These are phyloP conservation scores for Lophotriccus pileatus DNA, from an alignment of 2,797 vertebrate genomes.

Conservation along the genomic window DNA sequence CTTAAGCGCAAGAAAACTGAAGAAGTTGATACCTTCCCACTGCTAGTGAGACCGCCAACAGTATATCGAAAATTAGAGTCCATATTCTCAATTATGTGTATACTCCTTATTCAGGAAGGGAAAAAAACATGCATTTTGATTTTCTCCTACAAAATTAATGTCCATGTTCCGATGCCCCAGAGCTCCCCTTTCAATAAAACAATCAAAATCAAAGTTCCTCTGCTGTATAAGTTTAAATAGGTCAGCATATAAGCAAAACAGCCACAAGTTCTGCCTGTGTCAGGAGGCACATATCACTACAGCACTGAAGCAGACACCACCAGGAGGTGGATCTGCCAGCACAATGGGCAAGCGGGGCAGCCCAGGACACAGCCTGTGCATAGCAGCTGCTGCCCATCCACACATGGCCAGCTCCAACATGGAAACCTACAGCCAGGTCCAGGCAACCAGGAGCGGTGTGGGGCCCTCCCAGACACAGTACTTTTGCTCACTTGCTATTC, in stretches of 20 bases:
- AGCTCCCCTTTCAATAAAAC: background rate
- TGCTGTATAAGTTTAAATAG: background rate
- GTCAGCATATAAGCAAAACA: background rate
- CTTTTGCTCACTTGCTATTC: background rate
- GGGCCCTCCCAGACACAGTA: accelerated
- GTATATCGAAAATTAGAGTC: background rate
- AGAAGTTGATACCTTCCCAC: background rate
- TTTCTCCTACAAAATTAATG: background rate
- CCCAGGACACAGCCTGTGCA: background rate
- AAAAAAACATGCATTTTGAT: background rate
- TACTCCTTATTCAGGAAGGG: background rate
- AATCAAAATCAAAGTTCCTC: background rate
- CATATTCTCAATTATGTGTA: background rate
- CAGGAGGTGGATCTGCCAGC: background rate
- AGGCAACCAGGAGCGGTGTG: background rate
- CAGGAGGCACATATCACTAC: background rate
- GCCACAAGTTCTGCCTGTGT: background rate
- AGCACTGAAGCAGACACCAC: background rate
- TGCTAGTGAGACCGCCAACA: background rate
- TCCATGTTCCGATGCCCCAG: accelerated
- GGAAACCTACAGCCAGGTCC: background rate
- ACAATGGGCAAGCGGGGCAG: background rate
- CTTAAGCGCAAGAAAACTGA: background rate
- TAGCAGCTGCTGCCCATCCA: background rate
- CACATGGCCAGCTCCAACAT: accelerated